Evolutionary conservation across 2,113 vertebrate genomes (phyloP).

Genomic region (Tachycineta bicolor): DNA sequence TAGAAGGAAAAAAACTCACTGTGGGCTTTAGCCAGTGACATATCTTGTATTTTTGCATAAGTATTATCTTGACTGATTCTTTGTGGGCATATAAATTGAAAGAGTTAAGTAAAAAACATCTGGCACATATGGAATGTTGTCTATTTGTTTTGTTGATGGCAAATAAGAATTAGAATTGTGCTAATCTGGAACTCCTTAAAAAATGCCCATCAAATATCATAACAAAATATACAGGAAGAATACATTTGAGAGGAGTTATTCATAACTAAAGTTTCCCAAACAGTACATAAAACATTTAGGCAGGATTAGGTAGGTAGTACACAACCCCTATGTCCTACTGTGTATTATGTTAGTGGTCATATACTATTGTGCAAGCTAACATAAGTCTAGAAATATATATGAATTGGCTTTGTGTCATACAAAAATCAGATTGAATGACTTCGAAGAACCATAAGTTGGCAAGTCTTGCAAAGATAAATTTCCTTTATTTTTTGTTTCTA

Average conservation of each 20-base stretch:
- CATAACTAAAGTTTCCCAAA: not conserved
- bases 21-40: not conserved
- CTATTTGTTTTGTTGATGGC: not conserved
- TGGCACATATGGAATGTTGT: not conserved
- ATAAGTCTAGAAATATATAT: not conserved
- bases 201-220: not conserved
- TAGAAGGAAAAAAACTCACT: not conserved
- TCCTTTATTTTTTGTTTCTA: rapidly evolving
- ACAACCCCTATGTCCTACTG: not conserved
- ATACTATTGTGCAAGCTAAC: not conserved
- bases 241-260: not conserved
- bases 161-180: not conserved
- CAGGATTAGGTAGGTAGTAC: not conserved
- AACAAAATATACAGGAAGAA: not conserved
- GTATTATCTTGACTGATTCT: not conserved
- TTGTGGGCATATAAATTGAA: not conserved
- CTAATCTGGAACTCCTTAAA: not conserved
- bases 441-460: not conserved
- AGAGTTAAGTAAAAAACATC: not conserved
- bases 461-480: not conserved
- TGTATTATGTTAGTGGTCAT: not conserved
- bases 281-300: not conserved
- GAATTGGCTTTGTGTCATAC: not conserved
- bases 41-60: not conserved
- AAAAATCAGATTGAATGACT: not conserved